These are phyloP conservation scores for Zygaena filipendulae DNA, from an alignment of 2,888 invertebrate genomes.

Conservation along the genomic window DNA sequence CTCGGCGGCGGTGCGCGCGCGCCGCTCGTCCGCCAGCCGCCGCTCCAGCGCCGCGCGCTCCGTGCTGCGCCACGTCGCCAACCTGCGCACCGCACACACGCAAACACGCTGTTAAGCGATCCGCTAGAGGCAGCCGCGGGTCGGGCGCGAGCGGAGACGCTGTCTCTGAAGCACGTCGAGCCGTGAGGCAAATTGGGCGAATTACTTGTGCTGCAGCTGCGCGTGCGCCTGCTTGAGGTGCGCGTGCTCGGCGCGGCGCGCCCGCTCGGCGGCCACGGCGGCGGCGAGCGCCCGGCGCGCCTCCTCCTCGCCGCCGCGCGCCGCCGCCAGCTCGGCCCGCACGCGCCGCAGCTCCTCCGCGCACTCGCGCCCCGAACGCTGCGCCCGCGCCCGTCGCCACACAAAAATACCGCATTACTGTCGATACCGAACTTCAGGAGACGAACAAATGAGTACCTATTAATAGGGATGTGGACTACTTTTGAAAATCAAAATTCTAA, in stretches of 20 bases:
- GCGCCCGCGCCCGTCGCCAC: constrained; percentile 6
- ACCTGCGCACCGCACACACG: too few relatives aligned
- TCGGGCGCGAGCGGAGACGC: too few relatives aligned
- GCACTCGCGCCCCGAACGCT: constrained; percentile 55
- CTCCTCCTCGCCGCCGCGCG: constrained; percentile 82
- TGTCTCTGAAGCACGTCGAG: too few relatives aligned
- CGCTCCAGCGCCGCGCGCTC: constrained; percentile 83
- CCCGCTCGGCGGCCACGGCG: constrained; percentile 36
- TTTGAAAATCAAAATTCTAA: too few relatives aligned
- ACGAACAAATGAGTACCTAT: too few relatives aligned
- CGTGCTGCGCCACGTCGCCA: constrained; percentile 81
- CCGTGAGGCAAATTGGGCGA: too few relatives aligned
- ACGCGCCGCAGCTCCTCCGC: constrained; percentile 56
- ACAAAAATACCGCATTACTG: not conserved
- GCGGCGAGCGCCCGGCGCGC: constrained; percentile 68
- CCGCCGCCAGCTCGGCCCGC: constrained; percentile 32
- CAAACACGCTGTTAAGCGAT: too few relatives aligned
- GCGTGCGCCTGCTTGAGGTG: constrained; percentile 89
- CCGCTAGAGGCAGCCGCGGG: too few relatives aligned
- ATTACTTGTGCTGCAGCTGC: constrained; percentile 84
- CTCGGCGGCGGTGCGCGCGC: constrained; percentile 79
- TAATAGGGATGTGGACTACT: too few relatives aligned
- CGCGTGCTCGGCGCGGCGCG: constrained; percentile 71
- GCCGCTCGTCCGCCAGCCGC: constrained; percentile 86
- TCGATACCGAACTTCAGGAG: too few relatives aligned